Evolutionary conservation across 2,888 invertebrate species (phyloP), one percentile per base, ranked within the genome.

Genomic region (Noctuana brunneofusca): DNA sequence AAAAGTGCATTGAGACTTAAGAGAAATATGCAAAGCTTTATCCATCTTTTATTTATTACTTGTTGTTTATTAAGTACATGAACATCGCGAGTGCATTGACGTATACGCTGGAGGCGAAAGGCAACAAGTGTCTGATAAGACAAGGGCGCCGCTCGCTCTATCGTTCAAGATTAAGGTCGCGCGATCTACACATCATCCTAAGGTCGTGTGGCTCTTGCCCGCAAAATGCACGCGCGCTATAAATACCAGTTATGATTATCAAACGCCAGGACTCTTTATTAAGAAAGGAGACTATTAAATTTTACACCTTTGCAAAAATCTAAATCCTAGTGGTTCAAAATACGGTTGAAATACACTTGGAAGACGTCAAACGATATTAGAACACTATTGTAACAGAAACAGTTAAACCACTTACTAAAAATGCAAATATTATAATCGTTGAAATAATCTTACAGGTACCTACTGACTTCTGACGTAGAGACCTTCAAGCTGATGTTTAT

Each of bases 141-240:
- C 75, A 79, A 77, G 81, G 80, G 78, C 84, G 75, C 67, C 66
- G 67, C 52, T 62, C 67, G 71, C 78, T 80, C 80, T 87, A 89
- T 89, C 89, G 89, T 89, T 90, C 90, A 90, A 90, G 90, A 88
- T 83, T 87, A 89, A 89, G 90, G 90, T 86, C 89, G 74, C 72
- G 70, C 75, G 75, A 73, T 76, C 79, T 79, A 79, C 70, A 73
- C 73, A 72, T 68, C 74, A 68, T 69, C 71, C 69, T 74, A 69
- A 74, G 70, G 73, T 74, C 71, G 66, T 60, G 68, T 66, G 64
- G 66, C 60, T 64, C 67, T 55, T 70, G 69, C 46, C 32, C 43
- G 59, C 46, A 20, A 11, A 30, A 41, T 52, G 24, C 49, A 52
- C n/a, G 52, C 58, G 18, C 52, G 24, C n/a, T 46, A 12, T 3